Base-by-base conservation (phyloP, 2,113 vertebrate species). In the Epinephelus fuscoguttatus region DNA sequence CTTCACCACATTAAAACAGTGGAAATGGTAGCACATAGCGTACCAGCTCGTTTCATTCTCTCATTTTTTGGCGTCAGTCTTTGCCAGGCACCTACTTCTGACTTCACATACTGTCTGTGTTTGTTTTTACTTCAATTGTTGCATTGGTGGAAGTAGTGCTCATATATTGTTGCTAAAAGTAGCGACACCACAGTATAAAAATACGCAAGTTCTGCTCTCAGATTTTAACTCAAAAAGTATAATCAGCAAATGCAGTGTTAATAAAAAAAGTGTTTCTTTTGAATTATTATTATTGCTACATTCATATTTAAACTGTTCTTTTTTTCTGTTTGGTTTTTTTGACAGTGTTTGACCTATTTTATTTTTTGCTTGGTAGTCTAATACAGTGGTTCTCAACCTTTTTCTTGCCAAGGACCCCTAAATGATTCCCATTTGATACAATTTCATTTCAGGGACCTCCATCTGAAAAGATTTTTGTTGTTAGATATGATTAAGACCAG, bases 1-100 rank as follows among this genome's bases (percentile, higher is more conserved):
- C 86, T 67, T 81, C 62, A 89, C 91, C 93, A 89, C 92, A 91
- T 92, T 88, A 93, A 93, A 93, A 92, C 88, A 87, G 80, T 81
- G 78, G 80, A 84, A 92, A 92, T 85, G 82, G 79, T 80, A 78
- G 83, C 80, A 83, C 74, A 30, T 57, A 82, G 45, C n/a, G 19
- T 18, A 87, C 69, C 85, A 81, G 67, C 82, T 88, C 53, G 60
- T 90, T 91, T 88, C 40, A 55, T 82, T 84, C 86, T 87, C 75
- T 90, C 77, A 85, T 91, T 88, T 82, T 75, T 88, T 71, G 86
- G 86, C 85, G 82, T 91, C 89, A 89, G 81, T 53, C 71, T 78
- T 52, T 70, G 71, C 71, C 78, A 81, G 79, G 74, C 75, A 82
- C 80, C 82, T 84, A 80, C 75, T 82, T 62, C 81, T 60, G 70